Evolutionary conservation across 1,140 invertebrate genomes (phyloP).

Genomic region (Lepidurus apus): DNA sequence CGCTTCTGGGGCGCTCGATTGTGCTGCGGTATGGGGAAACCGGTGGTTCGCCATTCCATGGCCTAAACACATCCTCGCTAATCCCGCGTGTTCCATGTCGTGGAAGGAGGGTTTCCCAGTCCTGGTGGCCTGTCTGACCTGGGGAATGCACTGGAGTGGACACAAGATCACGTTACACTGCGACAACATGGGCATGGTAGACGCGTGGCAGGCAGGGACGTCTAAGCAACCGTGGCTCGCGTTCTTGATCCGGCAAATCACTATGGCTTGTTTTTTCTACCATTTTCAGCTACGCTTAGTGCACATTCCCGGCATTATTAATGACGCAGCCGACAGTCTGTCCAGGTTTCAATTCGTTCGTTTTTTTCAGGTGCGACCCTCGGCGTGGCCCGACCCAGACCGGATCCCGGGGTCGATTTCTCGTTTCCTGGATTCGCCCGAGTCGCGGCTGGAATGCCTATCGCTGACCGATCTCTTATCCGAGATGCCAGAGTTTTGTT

Average conservation of each 20-base stretch:
- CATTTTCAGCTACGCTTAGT: background rate
- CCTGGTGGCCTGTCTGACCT: background rate
- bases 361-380: background rate
- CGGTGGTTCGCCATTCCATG: background rate
- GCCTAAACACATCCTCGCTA: background rate
- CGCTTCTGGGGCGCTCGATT: background rate
- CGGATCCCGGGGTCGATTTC: background rate
- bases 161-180: background rate
- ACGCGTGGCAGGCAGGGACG: background rate
- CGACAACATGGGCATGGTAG: conserved; percentile 3
- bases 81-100: background rate
- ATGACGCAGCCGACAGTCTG: background rate
- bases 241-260: background rate
- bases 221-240: background rate
- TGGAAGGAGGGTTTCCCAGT: conserved; percentile 15
- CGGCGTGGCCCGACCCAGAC: background rate
- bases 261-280: background rate
- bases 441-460: background rate
- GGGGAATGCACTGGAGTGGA: conserved; percentile 17
- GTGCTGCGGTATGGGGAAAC: background rate
- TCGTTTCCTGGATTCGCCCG: background rate
- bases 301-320: background rate
- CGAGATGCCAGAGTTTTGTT: background rate
- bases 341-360: background rate
- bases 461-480: background rate